phyloP scores from a whole-genome alignment of 1,140 invertebrate genomes.

The Wasmannia auropunctata region DNA sequence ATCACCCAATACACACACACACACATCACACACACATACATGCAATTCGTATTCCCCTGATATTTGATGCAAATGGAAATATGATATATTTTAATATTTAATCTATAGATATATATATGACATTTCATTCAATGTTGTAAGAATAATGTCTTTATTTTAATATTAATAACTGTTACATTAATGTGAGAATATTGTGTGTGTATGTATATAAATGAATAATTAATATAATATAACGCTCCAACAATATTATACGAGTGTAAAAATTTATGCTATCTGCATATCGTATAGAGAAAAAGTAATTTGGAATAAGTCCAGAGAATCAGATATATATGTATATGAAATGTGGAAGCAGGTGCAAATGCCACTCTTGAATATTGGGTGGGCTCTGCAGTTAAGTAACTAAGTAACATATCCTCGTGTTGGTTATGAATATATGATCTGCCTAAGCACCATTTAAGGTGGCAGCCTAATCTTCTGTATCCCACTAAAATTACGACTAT shows the following conservation, averaged over 20 bases:
- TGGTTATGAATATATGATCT: slow-evolving; percentile 46
- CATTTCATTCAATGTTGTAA: neutral
- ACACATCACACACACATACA: neutral
- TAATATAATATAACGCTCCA: neutral
- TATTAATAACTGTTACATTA: neutral
- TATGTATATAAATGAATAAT: neutral
- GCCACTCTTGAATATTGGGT: slow-evolving; percentile 25
- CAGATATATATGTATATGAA: neutral
- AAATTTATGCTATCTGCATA: neutral
- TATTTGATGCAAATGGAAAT: neutral
- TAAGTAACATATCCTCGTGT: slow-evolving; percentile 19
- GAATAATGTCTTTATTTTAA: neutral
- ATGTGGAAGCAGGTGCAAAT: slow-evolving; percentile 38
- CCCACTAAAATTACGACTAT: slow-evolving; percentile 17
- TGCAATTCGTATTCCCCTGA: neutral
- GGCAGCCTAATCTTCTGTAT: neutral
- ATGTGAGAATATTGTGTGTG: neutral
- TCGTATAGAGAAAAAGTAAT: neutral
- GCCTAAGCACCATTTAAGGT: slow-evolving; percentile 31
- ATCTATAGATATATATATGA: neutral
- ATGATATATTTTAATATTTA: slow-evolving; percentile 34
- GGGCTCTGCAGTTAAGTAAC: slow-evolving; percentile 19
- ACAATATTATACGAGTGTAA: neutral
- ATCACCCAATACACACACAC: neutral
- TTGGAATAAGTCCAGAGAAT: neutral